Conservation (phyloP, 2,888 invertebrate species). For the Rosalia funebris region DNA sequence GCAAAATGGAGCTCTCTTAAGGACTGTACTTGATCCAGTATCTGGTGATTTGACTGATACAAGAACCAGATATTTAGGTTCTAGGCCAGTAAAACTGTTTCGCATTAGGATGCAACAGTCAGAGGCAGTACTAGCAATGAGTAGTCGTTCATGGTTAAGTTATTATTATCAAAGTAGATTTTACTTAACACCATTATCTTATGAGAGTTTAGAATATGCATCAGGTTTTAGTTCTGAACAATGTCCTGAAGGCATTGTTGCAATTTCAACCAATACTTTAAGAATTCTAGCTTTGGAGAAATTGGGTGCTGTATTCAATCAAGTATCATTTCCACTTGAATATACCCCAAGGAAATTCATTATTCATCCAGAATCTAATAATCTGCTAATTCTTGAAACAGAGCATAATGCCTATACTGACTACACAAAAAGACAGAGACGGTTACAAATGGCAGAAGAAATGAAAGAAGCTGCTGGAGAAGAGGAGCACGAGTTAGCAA, state of each 20-base stretch:
- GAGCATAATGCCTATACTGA: constrained; percentile 99
- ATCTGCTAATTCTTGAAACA: constrained; percentile 92
- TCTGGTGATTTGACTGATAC: constrained; percentile 98
- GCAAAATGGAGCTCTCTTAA: constrained; percentile 92
- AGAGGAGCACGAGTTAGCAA: constrained; percentile 94
- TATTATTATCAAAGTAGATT: constrained; percentile 98
- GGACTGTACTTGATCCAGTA: constrained; percentile 94
- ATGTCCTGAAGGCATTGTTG: constrained; percentile 99
- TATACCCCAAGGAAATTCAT: constrained; percentile 96
- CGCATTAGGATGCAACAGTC: constrained; percentile 85
- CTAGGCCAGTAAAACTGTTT: constrained; percentile 81
- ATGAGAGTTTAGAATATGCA: constrained; percentile 96
- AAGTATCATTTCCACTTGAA: constrained; percentile 89
- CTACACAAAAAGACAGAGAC: constrained; percentile 89
- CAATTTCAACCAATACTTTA: constrained; percentile 96
- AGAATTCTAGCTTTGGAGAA: constrained; percentile 98
- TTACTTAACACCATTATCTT: constrained; percentile 94
- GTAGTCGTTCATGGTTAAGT: constrained; percentile 97
- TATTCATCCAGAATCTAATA: constrained; percentile 90
- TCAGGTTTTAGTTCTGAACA: constrained; percentile 97
- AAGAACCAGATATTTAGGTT: constrained; percentile 93
- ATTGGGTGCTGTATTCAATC: constrained; percentile 98
- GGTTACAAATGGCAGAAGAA: constrained; percentile 97
- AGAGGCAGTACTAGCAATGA: constrained; percentile 97
- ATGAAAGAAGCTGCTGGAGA: constrained; percentile 97